Percentiles rank a stretch among this genome's conserved stretches.
Evolutionary conservation across 2,888 invertebrate genomes (phyloP).

Genomic region (Subacronicta megacephala): DNA sequence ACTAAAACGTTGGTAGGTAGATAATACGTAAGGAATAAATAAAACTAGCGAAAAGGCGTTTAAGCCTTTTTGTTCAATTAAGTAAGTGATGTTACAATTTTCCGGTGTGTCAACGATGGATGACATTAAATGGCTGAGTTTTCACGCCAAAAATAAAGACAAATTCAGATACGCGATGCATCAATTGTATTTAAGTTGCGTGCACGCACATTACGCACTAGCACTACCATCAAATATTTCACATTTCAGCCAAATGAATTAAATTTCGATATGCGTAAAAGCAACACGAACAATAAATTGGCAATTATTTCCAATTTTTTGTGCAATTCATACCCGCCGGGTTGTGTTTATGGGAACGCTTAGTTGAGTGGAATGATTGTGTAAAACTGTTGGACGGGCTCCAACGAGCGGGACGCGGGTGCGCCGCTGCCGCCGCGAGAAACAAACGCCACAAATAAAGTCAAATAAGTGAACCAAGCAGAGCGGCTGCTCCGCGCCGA

Average conservation of each 20-base stretch:
- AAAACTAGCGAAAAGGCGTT: slow-evolving; percentile 39
- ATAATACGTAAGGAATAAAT: slow-evolving; percentile 25
- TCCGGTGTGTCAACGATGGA: slow-evolving; percentile 32
- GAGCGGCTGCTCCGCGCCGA: slow-evolving; percentile 56
- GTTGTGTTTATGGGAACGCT: slow-evolving; percentile 88
- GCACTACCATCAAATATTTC: slow-evolving; percentile 20
- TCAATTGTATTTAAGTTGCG: slow-evolving; percentile 31
- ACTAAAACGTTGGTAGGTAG: slow-evolving; percentile 6
- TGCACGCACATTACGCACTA: slow-evolving; percentile 1
- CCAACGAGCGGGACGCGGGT: slow-evolving; percentile 79
- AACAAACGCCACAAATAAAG: slow-evolving; percentile 87
- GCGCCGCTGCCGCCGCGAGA: slow-evolving; percentile 66
- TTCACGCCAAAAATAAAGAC: slow-evolving; percentile 52
- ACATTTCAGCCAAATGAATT: slow-evolving; percentile 57
- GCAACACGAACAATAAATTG: slow-evolving; percentile 77
- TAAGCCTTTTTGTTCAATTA: slow-evolving; percentile 48
- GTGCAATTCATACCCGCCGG: slow-evolving; percentile 87
- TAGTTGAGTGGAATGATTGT: slow-evolving; percentile 90
- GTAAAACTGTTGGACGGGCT: slow-evolving; percentile 87
- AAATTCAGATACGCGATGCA: slow-evolving; percentile 22
- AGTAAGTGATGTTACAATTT: slow-evolving; percentile 51
- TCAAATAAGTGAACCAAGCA: slow-evolving; percentile 83
- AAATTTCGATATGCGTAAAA: slow-evolving; percentile 73
- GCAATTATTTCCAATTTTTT: slow-evolving; percentile 87
- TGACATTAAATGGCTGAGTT: slow-evolving; percentile 50